phyloP scores from a whole-genome alignment of 2,113 vertebrate species.

The Syrrhaptes paradoxus region DNA sequence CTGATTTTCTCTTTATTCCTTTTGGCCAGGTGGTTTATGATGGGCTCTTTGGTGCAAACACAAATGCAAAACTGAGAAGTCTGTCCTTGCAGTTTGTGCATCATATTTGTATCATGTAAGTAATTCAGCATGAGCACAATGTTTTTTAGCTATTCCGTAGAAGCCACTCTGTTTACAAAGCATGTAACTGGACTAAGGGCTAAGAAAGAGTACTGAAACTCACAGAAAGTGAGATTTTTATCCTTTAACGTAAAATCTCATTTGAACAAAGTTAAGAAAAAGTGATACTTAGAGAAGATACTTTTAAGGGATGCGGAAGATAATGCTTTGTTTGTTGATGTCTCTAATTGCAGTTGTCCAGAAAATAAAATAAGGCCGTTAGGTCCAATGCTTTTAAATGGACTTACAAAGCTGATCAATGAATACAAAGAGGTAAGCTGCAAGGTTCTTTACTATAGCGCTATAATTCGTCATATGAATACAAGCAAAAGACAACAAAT shows the following conservation, averaged over 20 bases:
- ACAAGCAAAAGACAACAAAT: neutral
- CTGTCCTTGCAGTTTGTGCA: slow-evolving; percentile 96
- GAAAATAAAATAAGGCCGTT: slow-evolving; percentile 95
- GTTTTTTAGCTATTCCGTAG: neutral
- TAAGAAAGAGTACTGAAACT: neutral
- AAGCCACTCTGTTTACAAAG: neutral
- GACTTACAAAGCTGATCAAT: slow-evolving; percentile 98
- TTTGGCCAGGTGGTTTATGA: slow-evolving; percentile 92
- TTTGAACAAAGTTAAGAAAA: neutral
- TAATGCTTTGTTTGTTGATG: neutral
- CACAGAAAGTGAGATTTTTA: neutral
- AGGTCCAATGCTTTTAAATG: slow-evolving; percentile 97
- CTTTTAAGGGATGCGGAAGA: neutral
- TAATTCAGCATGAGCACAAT: neutral
- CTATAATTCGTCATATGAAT: neutral
- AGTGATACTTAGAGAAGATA: neutral
- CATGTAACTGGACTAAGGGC: neutral
- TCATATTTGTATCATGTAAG: slow-evolving; percentile 97
- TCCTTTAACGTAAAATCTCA: neutral
- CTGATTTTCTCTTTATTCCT: neutral
- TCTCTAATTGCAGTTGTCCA: slow-evolving; percentile 85
- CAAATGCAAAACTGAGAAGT: slow-evolving; percentile 94
- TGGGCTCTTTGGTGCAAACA: slow-evolving; percentile 94
- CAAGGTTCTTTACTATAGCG: neutral
- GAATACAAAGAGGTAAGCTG: slow-evolving; percentile 95